Evolutionary conservation across 2,797 vertebrate genomes (phyloP).

Genomic region (Somateria mollissima): DNA sequence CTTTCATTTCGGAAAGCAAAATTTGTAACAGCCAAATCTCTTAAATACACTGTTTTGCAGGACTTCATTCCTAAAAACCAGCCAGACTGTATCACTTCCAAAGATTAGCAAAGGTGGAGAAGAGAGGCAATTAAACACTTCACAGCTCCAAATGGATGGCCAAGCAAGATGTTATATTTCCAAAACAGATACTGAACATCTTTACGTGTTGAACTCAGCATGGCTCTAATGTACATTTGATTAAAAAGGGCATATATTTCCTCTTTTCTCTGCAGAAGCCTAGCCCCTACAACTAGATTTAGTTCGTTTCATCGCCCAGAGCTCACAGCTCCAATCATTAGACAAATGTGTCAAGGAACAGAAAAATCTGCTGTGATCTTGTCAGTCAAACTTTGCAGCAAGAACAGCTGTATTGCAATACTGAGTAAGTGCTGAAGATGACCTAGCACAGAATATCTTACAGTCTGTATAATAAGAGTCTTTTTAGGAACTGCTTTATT

Average conservation of each 20-base stretch:
- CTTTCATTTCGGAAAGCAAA: neutral
- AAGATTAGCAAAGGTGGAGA: neutral
- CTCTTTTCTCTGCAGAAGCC: neutral
- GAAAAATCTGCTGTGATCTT: neutral
- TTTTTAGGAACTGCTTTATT: neutral
- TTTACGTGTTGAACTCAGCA: neutral
- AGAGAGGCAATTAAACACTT: neutral
- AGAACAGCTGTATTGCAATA: neutral
- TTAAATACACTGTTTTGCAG: neutral
- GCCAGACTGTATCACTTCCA: neutral
- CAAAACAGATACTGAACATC: neutral
- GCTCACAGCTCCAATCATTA: neutral
- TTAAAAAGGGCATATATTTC: neutral
- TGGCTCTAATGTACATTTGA: neutral
- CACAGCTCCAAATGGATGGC: neutral
- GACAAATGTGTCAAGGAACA: neutral
- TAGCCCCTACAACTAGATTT: neutral
- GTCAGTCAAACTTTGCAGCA: neutral
- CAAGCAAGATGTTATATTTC: neutral
- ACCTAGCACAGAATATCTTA: neutral
- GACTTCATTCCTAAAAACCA: neutral
- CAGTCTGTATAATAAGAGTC: neutral
- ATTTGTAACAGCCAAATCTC: neutral
- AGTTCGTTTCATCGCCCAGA: neutral
- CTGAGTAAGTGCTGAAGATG: neutral